These are phyloP conservation scores for Lichenostomus cassidix DNA, from an alignment of 2,113 vertebrate genomes.

Conservation along the genomic window DNA sequence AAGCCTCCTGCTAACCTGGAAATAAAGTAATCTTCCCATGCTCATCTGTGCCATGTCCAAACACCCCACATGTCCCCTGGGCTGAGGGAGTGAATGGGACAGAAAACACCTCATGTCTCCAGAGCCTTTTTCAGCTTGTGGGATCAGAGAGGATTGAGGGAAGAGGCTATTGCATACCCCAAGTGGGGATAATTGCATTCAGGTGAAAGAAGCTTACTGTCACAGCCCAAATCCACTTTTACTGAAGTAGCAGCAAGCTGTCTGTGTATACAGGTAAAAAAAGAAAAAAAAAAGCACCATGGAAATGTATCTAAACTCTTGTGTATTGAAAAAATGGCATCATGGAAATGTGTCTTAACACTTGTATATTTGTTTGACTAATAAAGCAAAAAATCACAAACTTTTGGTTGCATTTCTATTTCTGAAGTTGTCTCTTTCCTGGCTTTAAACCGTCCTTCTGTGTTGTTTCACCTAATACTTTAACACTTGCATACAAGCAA, in stretches of 20 bases:
- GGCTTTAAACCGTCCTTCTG: not conserved
- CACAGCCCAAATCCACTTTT: not conserved
- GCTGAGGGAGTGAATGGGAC: not conserved
- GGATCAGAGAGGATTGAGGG: not conserved
- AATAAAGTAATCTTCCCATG: not conserved
- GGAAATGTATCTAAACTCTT: not conserved
- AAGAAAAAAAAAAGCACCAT: accelerated
- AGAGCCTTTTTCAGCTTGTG: not conserved
- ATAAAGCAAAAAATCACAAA: not conserved
- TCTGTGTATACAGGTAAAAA: accelerated
- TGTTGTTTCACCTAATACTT: not conserved
- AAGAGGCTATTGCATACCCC: not conserved
- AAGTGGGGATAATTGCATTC: not conserved
- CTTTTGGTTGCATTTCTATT: not conserved
- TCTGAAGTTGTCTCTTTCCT: not conserved
- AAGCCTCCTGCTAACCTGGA: not conserved
- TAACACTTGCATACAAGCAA: not conserved
- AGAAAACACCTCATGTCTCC: accelerated
- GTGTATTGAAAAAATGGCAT: accelerated
- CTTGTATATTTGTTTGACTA: not conserved
- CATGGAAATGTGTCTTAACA: not conserved
- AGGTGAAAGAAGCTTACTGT: not conserved
- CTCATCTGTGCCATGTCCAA: accelerated
- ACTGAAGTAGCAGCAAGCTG: not conserved
- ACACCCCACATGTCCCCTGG: accelerated